phyloP scores from a whole-genome alignment of 2,113 vertebrate genomes.

The Hypanus sabinus region DNA sequence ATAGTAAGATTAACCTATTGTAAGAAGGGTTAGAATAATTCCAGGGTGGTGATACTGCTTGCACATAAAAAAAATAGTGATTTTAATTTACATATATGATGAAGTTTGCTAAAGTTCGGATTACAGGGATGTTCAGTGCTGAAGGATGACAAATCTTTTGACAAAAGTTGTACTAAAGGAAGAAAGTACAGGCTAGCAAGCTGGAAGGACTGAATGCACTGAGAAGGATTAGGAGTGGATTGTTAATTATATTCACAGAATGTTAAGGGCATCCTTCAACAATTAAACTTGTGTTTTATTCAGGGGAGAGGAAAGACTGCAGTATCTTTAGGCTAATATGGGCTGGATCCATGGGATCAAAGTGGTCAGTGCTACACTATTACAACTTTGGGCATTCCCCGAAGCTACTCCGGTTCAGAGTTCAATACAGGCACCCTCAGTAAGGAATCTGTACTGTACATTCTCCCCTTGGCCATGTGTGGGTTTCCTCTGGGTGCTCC shows the following conservation, averaged over 20 bases:
- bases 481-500: too few species aligned
- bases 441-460: too few species aligned
- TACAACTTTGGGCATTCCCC: too few species aligned
- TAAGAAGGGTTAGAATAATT: background rate
- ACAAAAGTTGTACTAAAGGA: background rate
- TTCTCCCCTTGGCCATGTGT: too few species aligned
- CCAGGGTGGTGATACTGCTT: background rate
- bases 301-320: background rate
- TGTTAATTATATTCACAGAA: background rate
- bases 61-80: background rate
- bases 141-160: background rate
- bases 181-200: background rate
- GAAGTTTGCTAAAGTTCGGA: background rate
- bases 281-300: background rate
- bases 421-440: too few species aligned
- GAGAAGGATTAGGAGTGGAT: background rate
- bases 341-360: too few species aligned
- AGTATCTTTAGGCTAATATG: background rate
- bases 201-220: background rate
- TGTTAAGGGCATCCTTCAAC: background rate
- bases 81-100: background rate
- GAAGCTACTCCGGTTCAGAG: too few species aligned
- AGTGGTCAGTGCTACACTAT: too few species aligned
- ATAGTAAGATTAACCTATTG: background rate
- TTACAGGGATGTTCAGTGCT: too few species aligned